Conservation (phyloP, 2,113 vertebrate species). For the Tetrax tetrax region DNA sequence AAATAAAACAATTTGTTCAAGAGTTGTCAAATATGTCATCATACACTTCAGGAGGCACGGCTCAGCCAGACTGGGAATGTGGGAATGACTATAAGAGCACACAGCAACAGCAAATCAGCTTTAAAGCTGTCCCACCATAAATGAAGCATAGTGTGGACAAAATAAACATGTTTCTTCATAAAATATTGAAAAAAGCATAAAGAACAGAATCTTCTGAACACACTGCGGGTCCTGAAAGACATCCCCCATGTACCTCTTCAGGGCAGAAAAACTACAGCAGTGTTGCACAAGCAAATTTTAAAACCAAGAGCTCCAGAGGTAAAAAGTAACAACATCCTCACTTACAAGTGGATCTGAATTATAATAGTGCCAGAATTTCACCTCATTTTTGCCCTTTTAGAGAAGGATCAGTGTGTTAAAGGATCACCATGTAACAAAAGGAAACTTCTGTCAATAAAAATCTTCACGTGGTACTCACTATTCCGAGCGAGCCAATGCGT, state of each 20-base stretch:
- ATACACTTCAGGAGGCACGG: neutral
- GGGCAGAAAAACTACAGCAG: neutral
- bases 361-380: neutral
- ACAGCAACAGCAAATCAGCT: neutral
- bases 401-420: neutral
- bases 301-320: neutral
- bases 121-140: neutral
- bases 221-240: neutral
- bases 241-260: neutral
- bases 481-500: fast-evolving
- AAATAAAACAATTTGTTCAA: constrained; percentile 1
- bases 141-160: neutral
- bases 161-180: neutral
- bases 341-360: neutral
- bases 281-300: neutral
- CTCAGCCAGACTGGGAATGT: neutral
- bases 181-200: neutral
- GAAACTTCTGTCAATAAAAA: neutral
- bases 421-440: neutral
- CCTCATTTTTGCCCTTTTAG: neutral
- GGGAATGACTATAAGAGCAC: neutral
- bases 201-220: neutral
- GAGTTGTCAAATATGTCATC: neutral
- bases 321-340: neutral
- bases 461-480: neutral